Evolutionary conservation across 2,888 invertebrate species (phyloP), one percentile per base, ranked within the genome.

Genomic region (Augiades crinisus): DNA sequence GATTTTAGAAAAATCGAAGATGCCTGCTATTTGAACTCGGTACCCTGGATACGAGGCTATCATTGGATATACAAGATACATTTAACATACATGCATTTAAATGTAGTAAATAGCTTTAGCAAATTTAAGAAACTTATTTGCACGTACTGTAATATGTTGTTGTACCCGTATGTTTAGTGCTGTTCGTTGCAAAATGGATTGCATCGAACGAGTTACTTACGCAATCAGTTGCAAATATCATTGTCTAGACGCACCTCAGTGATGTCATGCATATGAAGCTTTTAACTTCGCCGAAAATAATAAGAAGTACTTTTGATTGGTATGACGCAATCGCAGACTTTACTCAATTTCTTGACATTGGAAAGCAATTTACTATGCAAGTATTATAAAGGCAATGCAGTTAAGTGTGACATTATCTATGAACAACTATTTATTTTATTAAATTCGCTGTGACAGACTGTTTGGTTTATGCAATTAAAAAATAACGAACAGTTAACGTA

Each of bases 201-300:
- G 17, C n/a, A n/a, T n/a, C n/a, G 16, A 17, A 10, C 34, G 13
- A 3, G 33, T 31, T 36, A 17, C 33, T 47, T 27, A 47, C 40
- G 56, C 37, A 56, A 56, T 17, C 19, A 6, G 68, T 60, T 61
- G 67, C 65, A 70, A 69, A 73, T 65, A 67, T 63, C 63, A 65
- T 70, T 72, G 70, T 63, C 62, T 68, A 67, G 67, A 58, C 69
- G 67, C 71, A 55, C 67, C 67, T 66, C 50, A 56, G 52, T 63
- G 65, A 63, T 64, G 64, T 67, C 65, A 67, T 47, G 21, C 22
- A 10, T 47, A 17, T 41, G 19, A 22, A 53, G 50, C 55, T 58
- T 60, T 59, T 56, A 54, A 61, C 55, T 58, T 55, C 53, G 53
- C 58, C 55, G 38, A 41, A 58, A 55, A 19, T 38, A 46, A 37